Evolutionary conservation across 2,113 vertebrate genomes (phyloP).

Genomic region (Cottus gobio): DNA sequence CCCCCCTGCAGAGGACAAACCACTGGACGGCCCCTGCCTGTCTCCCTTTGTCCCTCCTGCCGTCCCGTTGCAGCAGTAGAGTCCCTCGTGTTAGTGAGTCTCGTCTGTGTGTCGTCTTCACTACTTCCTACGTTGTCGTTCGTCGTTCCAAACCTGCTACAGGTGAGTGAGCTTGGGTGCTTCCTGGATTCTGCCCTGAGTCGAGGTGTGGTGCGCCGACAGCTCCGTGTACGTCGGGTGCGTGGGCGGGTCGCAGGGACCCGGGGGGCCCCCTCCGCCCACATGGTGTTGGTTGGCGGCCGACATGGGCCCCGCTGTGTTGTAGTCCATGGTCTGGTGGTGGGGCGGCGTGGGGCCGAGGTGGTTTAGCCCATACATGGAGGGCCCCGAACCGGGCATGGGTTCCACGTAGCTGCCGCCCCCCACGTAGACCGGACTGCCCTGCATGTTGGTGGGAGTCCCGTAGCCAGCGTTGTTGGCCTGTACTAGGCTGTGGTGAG

Average conservation of each 20-base stretch:
- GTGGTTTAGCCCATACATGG: conserved; percentile 96
- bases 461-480: conserved; percentile 89
- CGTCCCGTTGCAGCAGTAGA: conserved; percentile 37
- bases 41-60: conserved; percentile 28
- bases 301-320: conserved; percentile 87
- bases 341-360: conserved; percentile 85
- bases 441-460: conserved; percentile 88
- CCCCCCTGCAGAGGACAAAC: conserved; percentile 75
- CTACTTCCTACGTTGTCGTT: conserved; percentile 55
- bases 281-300: conserved; percentile 89
- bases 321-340: conserved; percentile 97
- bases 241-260: conserved; percentile 91
- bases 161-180: conserved; percentile 99
- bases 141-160: conserved; percentile 86
- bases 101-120: conserved; percentile 55
- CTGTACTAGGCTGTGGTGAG: conserved; percentile 87
- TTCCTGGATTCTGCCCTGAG: conserved; percentile 99
- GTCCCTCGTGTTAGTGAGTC: conserved; percentile 60
- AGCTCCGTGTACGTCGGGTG: conserved; percentile 96
- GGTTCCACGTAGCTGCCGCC: conserved; percentile 94
- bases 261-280: conserved; percentile 69
- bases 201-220: conserved; percentile 92
- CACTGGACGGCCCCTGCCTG: conserved; percentile 69
- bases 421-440: conserved; percentile 93
- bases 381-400: conserved; percentile 90